phyloP scores from a whole-genome alignment of 2,113 vertebrate species.

The Tautogolabrus adspersus region DNA sequence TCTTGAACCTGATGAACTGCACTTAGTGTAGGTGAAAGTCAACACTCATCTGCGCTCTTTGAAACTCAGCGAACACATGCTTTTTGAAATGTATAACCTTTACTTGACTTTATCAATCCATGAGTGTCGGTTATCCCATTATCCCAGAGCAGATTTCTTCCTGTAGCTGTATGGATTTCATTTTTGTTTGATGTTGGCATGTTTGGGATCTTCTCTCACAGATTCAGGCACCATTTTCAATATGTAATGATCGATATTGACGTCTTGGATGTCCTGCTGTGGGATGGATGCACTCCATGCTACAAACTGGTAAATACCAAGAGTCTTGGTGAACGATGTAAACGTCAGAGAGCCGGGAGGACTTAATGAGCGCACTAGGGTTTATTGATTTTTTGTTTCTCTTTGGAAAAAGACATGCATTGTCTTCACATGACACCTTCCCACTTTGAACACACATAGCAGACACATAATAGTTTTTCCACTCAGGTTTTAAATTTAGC shows the following conservation, averaged over 20 bases:
- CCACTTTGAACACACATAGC: neutral
- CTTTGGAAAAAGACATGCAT: conserved; percentile 12
- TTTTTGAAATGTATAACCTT: conserved; percentile 48
- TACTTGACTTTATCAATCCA: conserved; percentile 39
- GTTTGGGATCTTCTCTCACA: conserved; percentile 22
- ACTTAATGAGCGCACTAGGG: conserved; percentile 25
- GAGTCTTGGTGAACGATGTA: conserved; percentile 1
- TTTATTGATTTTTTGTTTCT: conserved; percentile 47
- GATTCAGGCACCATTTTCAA: conserved; percentile 25
- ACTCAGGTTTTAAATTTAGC: neutral
- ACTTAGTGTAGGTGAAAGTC: neutral
- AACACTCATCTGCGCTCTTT: conserved; percentile 15
- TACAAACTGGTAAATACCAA: conserved; percentile 46
- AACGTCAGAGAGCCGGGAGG: conserved; percentile 41
- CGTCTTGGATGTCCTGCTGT: neutral
- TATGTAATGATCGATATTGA: conserved; percentile 38
- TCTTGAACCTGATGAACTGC: conserved; percentile 13
- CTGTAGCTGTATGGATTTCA: conserved; percentile 30
- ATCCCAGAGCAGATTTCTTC: conserved; percentile 27
- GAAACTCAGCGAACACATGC: conserved; percentile 25
- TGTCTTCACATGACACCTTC: neutral
- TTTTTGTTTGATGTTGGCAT: neutral
- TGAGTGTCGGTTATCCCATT: conserved; percentile 41
- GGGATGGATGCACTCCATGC: neutral
- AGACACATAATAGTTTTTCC: neutral